Base-by-base conservation (phyloP, 2,113 vertebrate genomes). In the Pterophyllum scalare region DNA sequence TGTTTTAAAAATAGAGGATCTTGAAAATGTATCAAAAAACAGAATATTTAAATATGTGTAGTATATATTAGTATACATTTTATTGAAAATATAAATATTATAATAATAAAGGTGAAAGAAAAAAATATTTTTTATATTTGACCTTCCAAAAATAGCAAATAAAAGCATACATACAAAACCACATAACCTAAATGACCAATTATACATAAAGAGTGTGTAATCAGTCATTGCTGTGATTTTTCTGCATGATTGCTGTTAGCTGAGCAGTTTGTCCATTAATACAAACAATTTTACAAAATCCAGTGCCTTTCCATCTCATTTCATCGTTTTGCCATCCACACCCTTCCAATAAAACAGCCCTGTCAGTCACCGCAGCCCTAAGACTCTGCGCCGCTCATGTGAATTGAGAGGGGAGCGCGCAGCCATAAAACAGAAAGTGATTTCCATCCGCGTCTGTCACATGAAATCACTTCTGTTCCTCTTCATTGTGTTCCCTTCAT, bases 401-500 rank as follows among this genome's bases (percentile, higher is more conserved):
- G 64, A 79, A 13, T 22, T 7, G 65, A 79, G 62, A 75, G 77
- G 33, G 14, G 82, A 67, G 78, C 72, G 20, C 2, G 70, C 15
- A 70, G 59, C 60, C 38, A 57, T 85, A 13, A 81, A 87, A 70
- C 74, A 82, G 17, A 79, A 43, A 82, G 57, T 24, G 59, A 84
- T 77, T 89, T 82, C 80, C 59, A 79, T 82, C 82, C 54, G 3
- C 35, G 7, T 82, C 81, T 88, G 92, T 90, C 94, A 90, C 85
- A 77, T 79, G 70, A 78, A 86, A 93, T 91, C 81, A 76, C 60
- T 65, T 17, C 22, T 43, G 58, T 62, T 82, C 64, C 38, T 81
- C 62, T 72, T 77, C 79, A 77, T 72, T 74, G 19, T 82, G 52
- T 43, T 78, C 28, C 35, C 19, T 40, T 61, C 83, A 57, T 82